Base-by-base conservation (phyloP, 2,113 vertebrate species). In the Sakesphorus luctuosus region DNA sequence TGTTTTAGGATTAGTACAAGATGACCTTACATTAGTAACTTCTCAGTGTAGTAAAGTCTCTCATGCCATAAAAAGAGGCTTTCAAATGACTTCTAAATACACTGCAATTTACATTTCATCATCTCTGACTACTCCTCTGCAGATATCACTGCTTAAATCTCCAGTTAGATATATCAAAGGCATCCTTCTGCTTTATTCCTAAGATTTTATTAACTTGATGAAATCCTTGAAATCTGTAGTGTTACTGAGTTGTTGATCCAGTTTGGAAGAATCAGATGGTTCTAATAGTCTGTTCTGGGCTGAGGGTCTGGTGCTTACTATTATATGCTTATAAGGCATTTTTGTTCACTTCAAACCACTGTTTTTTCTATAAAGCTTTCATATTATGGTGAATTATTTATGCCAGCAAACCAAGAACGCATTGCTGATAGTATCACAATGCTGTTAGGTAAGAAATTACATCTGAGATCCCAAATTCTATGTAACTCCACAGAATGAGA, bases 241-340 rank as follows among this genome's bases (percentile, higher is more conserved):
- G 65, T 82, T 76, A 66, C 50, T 95, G 81, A 93, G 63, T 91
- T 67, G 73, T 87, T 79, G 31, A n/a, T 93, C 35, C 71, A 65
- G 50, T 71, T 52, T 92, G 71, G 92, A 69, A 73, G 50, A 62
- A 7, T 59, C 62, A 89, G n/a, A 87, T 79, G 69, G 55, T 65
- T 80, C 67, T 52, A 68, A 49, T 38, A 75, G 24, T 79, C 43
- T 36, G 44, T 75, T 56, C 44, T 2, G 3, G 58, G 49, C 49
- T 92, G 63, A 77, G 23, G 36, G 46, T 73, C 67, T 46, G 13
- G 25, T 82, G 56, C 69, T 92, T 87, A 72, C 17, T 75, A 3
- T 43, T 61, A 40, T 29, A 14, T 53, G 84, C 78, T 94, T 93
- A 69, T 79, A 87, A 79, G 65, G 36, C n/a, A 87, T 24, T 38